A percentile compares a stretch with the other conserved stretches of the same genome.
Conservation (phyloP, 2,113 vertebrate genomes). For the Aspiorhynchus laticeps region DNA sequence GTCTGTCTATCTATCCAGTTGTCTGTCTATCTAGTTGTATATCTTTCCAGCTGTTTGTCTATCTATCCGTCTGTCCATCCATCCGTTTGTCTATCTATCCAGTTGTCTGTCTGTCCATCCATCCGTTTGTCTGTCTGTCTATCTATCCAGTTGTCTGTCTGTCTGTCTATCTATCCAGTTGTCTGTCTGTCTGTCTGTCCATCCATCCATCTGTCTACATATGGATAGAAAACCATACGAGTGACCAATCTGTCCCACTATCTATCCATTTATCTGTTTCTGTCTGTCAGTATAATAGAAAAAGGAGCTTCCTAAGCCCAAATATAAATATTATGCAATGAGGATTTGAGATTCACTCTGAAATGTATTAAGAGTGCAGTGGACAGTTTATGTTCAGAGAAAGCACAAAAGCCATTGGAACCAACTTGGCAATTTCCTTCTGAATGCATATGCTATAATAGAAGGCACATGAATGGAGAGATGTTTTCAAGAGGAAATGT, state of each 20-base stretch:
- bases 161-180: neutral
- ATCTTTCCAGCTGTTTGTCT: neutral
- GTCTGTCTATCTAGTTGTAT: neutral
- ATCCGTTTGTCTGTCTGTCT: neutral
- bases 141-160: neutral
- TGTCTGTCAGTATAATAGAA: neutral
- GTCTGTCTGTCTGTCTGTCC: neutral
- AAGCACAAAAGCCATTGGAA: neutral
- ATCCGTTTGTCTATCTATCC: neutral
- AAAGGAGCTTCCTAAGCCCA: neutral
- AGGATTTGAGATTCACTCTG: neutral
- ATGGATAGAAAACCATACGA: neutral
- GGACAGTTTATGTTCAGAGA: neutral
- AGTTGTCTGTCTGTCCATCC: neutral
- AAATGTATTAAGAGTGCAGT: neutral
- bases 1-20: neutral
- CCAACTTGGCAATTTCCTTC: neutral
- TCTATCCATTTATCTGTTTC: neutral
- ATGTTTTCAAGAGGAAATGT: slow-evolving; percentile 29
- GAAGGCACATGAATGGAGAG: neutral
- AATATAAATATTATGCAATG: neutral
- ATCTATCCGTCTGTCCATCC: neutral
- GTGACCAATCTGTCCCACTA: neutral
- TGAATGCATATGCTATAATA: neutral
- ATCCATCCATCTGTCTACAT: neutral